Base-by-base conservation (phyloP, 1,140 invertebrate genomes). In the Panonychus citri region DNA sequence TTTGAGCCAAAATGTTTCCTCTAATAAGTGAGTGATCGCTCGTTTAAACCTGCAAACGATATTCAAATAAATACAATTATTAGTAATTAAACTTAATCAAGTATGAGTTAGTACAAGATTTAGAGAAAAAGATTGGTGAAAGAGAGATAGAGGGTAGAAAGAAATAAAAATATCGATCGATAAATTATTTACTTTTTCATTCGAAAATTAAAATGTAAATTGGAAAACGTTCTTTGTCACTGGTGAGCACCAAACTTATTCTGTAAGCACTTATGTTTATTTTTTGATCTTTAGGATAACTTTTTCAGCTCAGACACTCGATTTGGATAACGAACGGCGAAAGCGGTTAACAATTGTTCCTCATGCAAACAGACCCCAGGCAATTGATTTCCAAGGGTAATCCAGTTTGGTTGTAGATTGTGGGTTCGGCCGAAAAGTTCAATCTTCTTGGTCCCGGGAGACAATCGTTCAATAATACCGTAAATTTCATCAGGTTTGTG, bases 401-500 rank as follows among this genome's bases (percentile, higher is more conserved):
- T 89, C 93, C 91, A 97, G 70, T 96, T 97, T 0, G 91, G 90
- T 68, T 96, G 91, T 10, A 96, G 84, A 69, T 97, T 97, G 67
- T 97, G 93, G 5, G 89, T 89, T 54, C 93, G 70, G 0, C 93
- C 93, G 71, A 98, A 98, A 5, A 98, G 71, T 73, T 97, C 91
- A 62, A 96, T 91, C 75, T 98, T 97, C 48, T 89, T 77, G 0
- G 91, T 96, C 0, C 91, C 89, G 10, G 76, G 76, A 4, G 75
- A 75, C 17, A 78, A 64, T 50, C 76, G 62, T 63, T 78, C 76
- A 60, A 77, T 77, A 17, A 78, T 76, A 28, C 75, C 91, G 70
- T 97, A 97, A 62, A 97, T 91, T 74, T 97, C 91, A 71, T 97
- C 91, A 0, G 91, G 91, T 70, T 97, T 97, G 67, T 96, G 91